phyloP scores from a whole-genome alignment of 1,140 invertebrate genomes.

The Diplogasteroides magnus region DNA sequence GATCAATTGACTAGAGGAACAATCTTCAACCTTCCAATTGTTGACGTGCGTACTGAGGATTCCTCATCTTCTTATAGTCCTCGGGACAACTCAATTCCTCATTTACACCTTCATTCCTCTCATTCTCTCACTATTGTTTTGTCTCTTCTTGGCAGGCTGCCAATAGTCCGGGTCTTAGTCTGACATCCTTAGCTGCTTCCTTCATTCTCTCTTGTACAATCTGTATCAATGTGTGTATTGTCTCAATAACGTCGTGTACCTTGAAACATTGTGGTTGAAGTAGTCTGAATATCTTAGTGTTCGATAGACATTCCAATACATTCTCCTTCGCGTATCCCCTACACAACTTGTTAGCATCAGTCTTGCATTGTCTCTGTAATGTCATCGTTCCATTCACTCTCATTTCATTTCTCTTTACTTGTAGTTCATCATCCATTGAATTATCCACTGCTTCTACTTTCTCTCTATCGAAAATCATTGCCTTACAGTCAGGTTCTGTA shows the following conservation, averaged over 20 bases:
- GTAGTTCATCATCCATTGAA: conserved; percentile 50
- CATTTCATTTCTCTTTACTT: conserved; percentile 29
- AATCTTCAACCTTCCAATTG: too few relatives aligned
- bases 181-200: conserved; percentile 56
- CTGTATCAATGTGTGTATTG: conserved; percentile 42
- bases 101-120: too few relatives aligned
- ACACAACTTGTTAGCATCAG: conserved; percentile 55
- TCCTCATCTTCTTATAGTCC: conserved; percentile 43
- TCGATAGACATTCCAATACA: conserved; percentile 62
- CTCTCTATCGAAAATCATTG: conserved; percentile 49
- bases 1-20: too few relatives aligned
- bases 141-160: conserved; percentile 48
- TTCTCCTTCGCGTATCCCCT: conserved; percentile 43
- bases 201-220: conserved; percentile 81
- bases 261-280: conserved; percentile 73
- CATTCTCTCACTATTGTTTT: conserved; percentile 39
- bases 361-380: conserved; percentile 24
- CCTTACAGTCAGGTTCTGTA: conserved; percentile 48
- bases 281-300: conserved; percentile 70
- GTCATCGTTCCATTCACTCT: neutral
- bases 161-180: conserved; percentile 45
- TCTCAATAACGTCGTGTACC: conserved; percentile 56
- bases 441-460: conserved; percentile 54
- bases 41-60: conserved; percentile 34
- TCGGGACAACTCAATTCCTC: conserved; percentile 46